A percentile compares a stretch with the other conserved stretches of the same genome.
Conservation (phyloP, 1,140 invertebrate genomes). For the Magallana angulata region DNA sequence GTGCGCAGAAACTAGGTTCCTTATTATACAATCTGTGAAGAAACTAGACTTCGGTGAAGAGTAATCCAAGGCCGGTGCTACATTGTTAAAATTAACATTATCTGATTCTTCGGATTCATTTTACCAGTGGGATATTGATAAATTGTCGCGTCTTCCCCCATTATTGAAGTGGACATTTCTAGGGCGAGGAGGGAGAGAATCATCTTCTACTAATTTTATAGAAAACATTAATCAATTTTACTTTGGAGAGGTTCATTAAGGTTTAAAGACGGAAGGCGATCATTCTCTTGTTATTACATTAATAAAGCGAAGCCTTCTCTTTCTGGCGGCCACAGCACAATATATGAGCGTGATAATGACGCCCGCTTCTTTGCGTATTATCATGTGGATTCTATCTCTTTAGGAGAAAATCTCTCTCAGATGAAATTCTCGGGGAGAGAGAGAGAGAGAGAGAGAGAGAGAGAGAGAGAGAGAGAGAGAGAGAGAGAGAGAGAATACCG, state of each 20-base stretch:
- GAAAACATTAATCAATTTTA: conserved; percentile 29
- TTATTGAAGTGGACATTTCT: conserved; percentile 34
- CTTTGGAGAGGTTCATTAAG: conserved; percentile 26
- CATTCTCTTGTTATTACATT: conserved; percentile 26
- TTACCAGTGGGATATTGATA: conserved; percentile 15
- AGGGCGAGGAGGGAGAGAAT: background rate
- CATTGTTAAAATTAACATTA: conserved; percentile 13
- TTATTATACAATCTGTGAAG: no score
- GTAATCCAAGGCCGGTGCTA: background rate
- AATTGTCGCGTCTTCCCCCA: background rate
- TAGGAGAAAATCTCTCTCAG: background rate
- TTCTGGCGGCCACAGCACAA: background rate
- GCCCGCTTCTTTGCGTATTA: background rate
- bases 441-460: no score
- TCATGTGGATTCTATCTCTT: conserved; percentile 24
- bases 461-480: background rate
- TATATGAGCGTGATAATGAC: background rate
- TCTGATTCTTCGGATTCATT: background rate
- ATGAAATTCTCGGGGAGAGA: background rate
- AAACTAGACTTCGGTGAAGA: background rate
- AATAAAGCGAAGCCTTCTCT: conserved; percentile 1
- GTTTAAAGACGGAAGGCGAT: conserved; percentile 23
- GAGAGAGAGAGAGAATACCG: background rate
- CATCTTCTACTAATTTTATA: conserved; percentile 31
- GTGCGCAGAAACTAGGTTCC: no score